Percentiles rank a stretch among this genome's conserved stretches.
Evolutionary conservation across 2,888 invertebrate species (phyloP).

Genomic region (Xanthorhoe spadicearia): DNA sequence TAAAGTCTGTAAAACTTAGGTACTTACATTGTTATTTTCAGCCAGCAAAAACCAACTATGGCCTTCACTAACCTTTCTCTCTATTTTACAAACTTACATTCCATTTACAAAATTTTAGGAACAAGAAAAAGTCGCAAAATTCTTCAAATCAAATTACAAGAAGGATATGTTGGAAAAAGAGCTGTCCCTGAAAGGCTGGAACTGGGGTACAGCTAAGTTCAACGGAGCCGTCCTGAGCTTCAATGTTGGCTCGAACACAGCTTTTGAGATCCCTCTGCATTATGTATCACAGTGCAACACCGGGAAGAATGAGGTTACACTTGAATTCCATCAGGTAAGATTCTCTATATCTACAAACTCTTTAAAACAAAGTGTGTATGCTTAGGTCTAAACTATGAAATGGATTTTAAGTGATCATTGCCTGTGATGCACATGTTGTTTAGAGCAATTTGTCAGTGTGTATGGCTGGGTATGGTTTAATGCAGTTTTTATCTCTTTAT

Average conservation of each 20-base stretch:
- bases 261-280: conserved; percentile 97
- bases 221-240: conserved; percentile 94
- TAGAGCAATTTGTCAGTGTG: too few species aligned
- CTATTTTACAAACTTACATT: neutral
- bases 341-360: too few species aligned
- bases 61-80: neutral
- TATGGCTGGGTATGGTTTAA: too few species aligned
- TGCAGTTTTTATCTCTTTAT: too few species aligned
- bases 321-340: conserved; percentile 97
- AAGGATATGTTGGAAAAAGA: conserved; percentile 96
- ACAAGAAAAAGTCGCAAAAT: conserved; percentile 96
- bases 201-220: conserved; percentile 99
- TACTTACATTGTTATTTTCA: too few species aligned
- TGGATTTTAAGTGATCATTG: too few species aligned
- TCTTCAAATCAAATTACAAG: conserved; percentile 92
- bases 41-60: too few species aligned
- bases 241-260: conserved; percentile 92
- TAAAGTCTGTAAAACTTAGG: too few species aligned
- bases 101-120: conserved; percentile 85
- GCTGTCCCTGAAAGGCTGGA: conserved; percentile 98
- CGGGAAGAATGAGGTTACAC: conserved; percentile 98
- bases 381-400: too few species aligned
- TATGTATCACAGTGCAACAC: conserved; percentile 98
- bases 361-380: neutral
- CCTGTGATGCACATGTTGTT: too few species aligned